Conservation (phyloP, 2,113 vertebrate species). For the Aptenodytes patagonicus region DNA sequence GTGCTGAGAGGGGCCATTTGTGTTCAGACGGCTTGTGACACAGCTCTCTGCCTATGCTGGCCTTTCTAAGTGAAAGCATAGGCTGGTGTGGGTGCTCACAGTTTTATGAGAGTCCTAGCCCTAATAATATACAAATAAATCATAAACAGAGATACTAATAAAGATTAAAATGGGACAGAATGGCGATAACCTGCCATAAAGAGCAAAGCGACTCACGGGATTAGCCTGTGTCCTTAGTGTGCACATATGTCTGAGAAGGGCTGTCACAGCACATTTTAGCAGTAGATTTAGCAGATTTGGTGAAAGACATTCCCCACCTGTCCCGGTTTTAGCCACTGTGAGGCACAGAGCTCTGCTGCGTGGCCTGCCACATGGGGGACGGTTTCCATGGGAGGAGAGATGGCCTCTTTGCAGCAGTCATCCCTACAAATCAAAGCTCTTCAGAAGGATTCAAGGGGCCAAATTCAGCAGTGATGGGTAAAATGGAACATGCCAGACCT, state of each 20-base stretch:
- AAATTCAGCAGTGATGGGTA: not conserved
- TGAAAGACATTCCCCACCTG: not conserved
- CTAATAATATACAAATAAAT: not conserved
- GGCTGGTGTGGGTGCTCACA: not conserved
- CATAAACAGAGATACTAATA: not conserved
- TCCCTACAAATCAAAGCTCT: not conserved
- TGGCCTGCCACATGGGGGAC: fast-evolving
- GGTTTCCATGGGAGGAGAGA: not conserved
- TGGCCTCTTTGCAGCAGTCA: not conserved
- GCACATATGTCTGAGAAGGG: not conserved
- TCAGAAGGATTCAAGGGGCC: not conserved
- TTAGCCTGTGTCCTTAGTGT: not conserved
- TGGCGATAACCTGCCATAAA: not conserved
- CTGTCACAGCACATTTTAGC: not conserved
- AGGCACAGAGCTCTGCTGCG: fast-evolving
- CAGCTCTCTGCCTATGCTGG: not conserved
- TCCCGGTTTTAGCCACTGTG: not conserved
- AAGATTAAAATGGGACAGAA: not conserved
- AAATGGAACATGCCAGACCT: not conserved
- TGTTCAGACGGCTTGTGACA: not conserved
- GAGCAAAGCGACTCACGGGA: not conserved
- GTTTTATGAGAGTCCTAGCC: not conserved
- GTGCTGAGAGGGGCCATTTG: not conserved
- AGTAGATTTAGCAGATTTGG: not conserved
- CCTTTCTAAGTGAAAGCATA: not conserved